A percentile compares a stretch with the other conserved stretches of the same genome.
phyloP scores from a whole-genome alignment of 2,113 vertebrate species.

The Trogon melanurus region DNA sequence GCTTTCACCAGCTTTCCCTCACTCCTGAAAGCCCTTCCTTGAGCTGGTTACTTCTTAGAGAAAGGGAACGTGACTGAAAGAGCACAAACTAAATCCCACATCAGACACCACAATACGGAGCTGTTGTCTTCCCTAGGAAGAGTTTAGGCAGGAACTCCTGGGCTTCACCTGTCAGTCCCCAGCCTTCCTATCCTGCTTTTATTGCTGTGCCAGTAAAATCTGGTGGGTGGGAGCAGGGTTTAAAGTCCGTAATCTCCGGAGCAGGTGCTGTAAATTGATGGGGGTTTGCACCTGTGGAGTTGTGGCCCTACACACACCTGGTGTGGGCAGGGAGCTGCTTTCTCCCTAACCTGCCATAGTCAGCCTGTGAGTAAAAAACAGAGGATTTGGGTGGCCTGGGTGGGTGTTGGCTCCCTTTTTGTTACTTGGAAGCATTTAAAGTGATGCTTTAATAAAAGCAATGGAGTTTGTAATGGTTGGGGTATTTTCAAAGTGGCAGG shows the following conservation, averaged over 20 bases:
- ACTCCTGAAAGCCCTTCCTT: neutral
- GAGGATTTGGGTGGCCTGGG: rapidly evolving
- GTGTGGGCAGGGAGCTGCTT: rapidly evolving
- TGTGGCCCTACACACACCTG: too few species aligned
- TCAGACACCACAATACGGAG: rapidly evolving
- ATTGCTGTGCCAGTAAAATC: rapidly evolving
- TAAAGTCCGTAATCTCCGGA: too few species aligned
- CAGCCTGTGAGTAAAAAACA: neutral
- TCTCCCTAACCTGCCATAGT: rapidly evolving
- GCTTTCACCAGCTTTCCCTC: rapidly evolving
- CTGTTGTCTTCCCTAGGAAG: neutral
- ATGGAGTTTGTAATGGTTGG: neutral
- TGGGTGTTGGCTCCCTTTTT: neutral
- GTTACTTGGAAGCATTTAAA: neutral
- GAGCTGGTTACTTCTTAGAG: neutral
- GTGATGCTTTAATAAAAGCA: rapidly evolving
- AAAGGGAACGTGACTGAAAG: neutral
- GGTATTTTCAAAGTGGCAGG: neutral
- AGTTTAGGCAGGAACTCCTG: rapidly evolving
- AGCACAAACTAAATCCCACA: rapidly evolving
- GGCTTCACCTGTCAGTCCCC: neutral
- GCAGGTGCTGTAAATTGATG: neutral
- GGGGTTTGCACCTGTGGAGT: neutral
- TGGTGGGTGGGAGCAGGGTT: too few species aligned
- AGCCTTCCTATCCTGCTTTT: too few species aligned